Evolutionary conservation across 2,888 invertebrate species (phyloP).

Genomic region (Bombylius discolor): DNA sequence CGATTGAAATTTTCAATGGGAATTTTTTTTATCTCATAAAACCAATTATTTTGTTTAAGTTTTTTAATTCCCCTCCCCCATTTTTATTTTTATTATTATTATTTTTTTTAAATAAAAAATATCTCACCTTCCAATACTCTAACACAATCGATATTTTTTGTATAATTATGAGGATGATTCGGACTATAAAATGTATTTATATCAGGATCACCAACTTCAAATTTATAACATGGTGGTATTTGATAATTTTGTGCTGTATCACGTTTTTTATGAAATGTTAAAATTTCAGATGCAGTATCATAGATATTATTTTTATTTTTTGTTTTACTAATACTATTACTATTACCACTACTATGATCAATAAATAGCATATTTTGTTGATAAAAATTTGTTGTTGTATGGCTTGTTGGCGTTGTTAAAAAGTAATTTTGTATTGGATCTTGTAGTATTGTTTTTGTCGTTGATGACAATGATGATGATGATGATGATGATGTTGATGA

Average conservation of each 20-base stretch:
- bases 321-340: background rate
- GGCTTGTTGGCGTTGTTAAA: too few species aligned
- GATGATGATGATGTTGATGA: too few species aligned
- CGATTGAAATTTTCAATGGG: too few species aligned
- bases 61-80: too few species aligned
- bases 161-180: conserved; percentile 52
- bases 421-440: too few species aligned
- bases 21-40: too few species aligned
- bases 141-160: conserved; percentile 53
- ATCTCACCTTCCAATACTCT: conserved; percentile 51
- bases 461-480: too few species aligned
- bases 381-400: background rate
- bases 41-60: too few species aligned
- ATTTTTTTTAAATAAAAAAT: too few species aligned
- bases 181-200: conserved; percentile 56
- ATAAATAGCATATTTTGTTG: too few species aligned
- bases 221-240: conserved; percentile 41
- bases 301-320: background rate
- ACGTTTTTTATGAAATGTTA: conserved; percentile 8
- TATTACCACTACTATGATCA: background rate
- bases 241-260: conserved; percentile 21
- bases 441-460: too few species aligned
- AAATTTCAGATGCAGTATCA: background rate
- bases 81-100: too few species aligned
- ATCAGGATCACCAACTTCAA: conserved; percentile 42